Percentiles rank a stretch among this genome's conserved stretches.
Conservation (phyloP, 2,797 vertebrate genomes). For the Nothura maculosa region DNA sequence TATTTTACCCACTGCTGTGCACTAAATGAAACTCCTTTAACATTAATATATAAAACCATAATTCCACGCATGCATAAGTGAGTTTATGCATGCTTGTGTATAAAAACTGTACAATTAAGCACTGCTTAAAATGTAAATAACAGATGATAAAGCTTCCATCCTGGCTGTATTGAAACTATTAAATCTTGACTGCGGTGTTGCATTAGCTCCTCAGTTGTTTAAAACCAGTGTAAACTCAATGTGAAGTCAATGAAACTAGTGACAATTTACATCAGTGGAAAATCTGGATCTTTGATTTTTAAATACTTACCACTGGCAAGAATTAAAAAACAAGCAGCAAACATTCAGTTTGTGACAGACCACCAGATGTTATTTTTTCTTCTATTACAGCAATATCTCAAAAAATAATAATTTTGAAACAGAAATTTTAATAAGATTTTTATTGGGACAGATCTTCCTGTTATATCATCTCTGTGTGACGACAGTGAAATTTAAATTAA, state of each 20-base stretch:
- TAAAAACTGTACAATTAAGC: constrained; percentile 37
- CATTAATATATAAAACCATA: constrained; percentile 46
- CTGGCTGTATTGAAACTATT: background rate
- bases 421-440: background rate
- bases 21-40: constrained; percentile 51
- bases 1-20: constrained; percentile 52
- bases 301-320: constrained; percentile 24
- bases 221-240: background rate
- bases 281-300: constrained; percentile 49
- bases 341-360: background rate
- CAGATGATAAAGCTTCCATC: constrained; percentile 16
- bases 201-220: background rate
- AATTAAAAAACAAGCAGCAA: constrained; percentile 1
- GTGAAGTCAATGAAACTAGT: background rate
- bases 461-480: background rate
- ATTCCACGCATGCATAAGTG: background rate
- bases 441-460: background rate
- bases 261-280: constrained; percentile 11
- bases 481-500: background rate
- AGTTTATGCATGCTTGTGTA: background rate
- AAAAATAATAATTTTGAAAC: constrained; percentile 1
- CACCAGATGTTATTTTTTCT: constrained; percentile 30
- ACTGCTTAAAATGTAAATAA: constrained; percentile 56
- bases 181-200: background rate
- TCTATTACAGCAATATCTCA: background rate